These are phyloP conservation scores for Pollenia labialis DNA, from an alignment of 2,888 invertebrate species.

Conservation along the genomic window DNA sequence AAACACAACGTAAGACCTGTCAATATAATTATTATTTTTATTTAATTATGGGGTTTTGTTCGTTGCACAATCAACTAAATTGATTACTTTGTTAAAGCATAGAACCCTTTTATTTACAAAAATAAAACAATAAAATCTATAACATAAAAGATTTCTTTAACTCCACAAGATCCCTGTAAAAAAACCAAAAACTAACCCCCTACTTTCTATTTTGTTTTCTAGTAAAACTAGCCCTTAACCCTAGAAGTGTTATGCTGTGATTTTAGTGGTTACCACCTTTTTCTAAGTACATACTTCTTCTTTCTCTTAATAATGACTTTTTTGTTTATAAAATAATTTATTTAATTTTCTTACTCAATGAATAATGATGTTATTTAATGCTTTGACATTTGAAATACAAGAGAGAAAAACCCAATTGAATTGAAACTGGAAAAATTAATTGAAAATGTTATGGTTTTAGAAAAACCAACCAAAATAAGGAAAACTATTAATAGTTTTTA, in stretches of 20 bases:
- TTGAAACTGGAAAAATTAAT: constrained; percentile 64
- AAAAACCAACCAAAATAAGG: constrained; percentile 28
- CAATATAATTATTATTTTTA: constrained; percentile 74
- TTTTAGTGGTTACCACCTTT: constrained; percentile 69
- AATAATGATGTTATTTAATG: constrained; percentile 73
- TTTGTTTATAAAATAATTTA: constrained; percentile 52
- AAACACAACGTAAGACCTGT: constrained; percentile 60
- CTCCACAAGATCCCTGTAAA: constrained; percentile 38
- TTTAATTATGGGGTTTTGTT: constrained; percentile 69
- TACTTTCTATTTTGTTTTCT: constrained; percentile 18
- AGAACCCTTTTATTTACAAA: constrained; percentile 37
- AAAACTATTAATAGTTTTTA: constrained; percentile 70
- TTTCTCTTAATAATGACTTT: constrained; percentile 18
- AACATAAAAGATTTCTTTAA: constrained; percentile 43
- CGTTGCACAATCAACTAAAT: constrained; percentile 65
- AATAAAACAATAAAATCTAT: constrained; percentile 40
- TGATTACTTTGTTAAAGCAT: constrained; percentile 65
- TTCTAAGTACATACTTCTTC: not conserved
- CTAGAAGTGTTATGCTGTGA: constrained; percentile 69
- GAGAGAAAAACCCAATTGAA: constrained; percentile 41
- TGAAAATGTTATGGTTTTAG: constrained; percentile 68
- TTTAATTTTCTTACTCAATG: constrained; percentile 52
- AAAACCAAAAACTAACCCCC: constrained; percentile 42
- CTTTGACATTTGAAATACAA: constrained; percentile 65
- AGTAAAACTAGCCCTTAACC: constrained; percentile 1